Evolutionary conservation across 1,140 invertebrate genomes (phyloP).

Genomic region (Ruditapes philippinarum): DNA sequence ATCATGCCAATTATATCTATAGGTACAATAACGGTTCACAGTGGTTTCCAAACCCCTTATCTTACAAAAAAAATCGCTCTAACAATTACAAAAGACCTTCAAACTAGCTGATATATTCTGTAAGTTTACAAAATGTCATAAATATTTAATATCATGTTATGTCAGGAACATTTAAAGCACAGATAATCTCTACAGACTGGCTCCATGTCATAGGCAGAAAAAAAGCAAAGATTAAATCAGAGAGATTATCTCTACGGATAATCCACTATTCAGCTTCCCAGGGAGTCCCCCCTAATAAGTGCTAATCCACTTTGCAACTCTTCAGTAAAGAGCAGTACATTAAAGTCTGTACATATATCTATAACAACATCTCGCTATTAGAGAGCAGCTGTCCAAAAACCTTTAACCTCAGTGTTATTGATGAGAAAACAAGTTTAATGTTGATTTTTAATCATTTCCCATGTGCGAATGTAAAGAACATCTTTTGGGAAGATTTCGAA

Average conservation of each 20-base stretch:
- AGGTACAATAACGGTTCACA: no score
- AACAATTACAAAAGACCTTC: no score
- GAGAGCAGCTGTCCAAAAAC: background rate
- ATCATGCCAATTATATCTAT: no score
- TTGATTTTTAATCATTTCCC: conserved; percentile 12
- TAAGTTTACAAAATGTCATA: background rate
- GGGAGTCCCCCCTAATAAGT: conserved; percentile 12
- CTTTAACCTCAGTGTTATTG: background rate
- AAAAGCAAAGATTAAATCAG: background rate
- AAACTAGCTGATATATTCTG: no score
- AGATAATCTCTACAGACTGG: background rate
- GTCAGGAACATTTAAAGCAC: background rate
- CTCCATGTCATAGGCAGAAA: conserved; percentile 1
- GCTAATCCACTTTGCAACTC: conserved; percentile 32
- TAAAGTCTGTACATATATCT: background rate
- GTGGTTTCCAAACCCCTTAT: no score
- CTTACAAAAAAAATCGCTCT: no score
- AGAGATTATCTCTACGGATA: background rate
- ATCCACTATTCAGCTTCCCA: background rate
- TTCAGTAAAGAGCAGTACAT: background rate
- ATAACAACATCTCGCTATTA: background rate
- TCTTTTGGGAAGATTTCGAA: no score
- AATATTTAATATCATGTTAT: background rate
- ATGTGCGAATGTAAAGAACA: background rate
- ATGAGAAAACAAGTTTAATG: background rate